Evolutionary conservation across 2,888 invertebrate species (phyloP).

Genomic region (Fragum whitleyi): DNA sequence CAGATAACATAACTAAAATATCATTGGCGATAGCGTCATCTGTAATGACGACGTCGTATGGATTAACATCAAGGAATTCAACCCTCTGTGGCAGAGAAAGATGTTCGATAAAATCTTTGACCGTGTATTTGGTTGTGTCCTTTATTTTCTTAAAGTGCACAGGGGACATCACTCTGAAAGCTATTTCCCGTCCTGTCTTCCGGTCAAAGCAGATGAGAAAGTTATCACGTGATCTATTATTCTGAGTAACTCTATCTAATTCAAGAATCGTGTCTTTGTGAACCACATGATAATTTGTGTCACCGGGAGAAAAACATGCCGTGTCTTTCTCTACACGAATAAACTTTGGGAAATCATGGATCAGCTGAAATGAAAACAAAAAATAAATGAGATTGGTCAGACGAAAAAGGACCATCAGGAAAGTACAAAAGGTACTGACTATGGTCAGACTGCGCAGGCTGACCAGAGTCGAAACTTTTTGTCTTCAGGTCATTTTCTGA

Average conservation of each 20-base stretch:
- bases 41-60: slow-evolving; percentile 47
- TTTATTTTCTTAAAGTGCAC: slow-evolving; percentile 47
- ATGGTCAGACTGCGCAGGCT: too few species aligned
- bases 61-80: slow-evolving; percentile 47
- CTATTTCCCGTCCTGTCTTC: slow-evolving; percentile 36
- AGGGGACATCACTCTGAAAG: slow-evolving; percentile 42
- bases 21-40: slow-evolving; percentile 53
- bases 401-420: neutral
- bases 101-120: slow-evolving; percentile 58
- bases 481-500: too few species aligned
- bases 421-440: too few species aligned
- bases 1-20: slow-evolving; percentile 48
- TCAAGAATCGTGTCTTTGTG: slow-evolving; percentile 48
- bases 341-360: slow-evolving; percentile 54
- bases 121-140: slow-evolving; percentile 46
- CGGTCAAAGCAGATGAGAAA: slow-evolving; percentile 50
- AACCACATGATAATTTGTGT: slow-evolving; percentile 36
- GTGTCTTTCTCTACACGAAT: slow-evolving; percentile 50
- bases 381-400: neutral
- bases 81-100: slow-evolving; percentile 54
- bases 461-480: too few species aligned
- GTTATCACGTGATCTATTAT: slow-evolving; percentile 39
- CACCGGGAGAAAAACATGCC: slow-evolving; percentile 51
- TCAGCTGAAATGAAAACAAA: slow-evolving; percentile 41
- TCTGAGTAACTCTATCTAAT: slow-evolving; percentile 54